Evolutionary conservation across 2,888 invertebrate genomes (phyloP).

Genomic region (Aricia artaxerxes): DNA sequence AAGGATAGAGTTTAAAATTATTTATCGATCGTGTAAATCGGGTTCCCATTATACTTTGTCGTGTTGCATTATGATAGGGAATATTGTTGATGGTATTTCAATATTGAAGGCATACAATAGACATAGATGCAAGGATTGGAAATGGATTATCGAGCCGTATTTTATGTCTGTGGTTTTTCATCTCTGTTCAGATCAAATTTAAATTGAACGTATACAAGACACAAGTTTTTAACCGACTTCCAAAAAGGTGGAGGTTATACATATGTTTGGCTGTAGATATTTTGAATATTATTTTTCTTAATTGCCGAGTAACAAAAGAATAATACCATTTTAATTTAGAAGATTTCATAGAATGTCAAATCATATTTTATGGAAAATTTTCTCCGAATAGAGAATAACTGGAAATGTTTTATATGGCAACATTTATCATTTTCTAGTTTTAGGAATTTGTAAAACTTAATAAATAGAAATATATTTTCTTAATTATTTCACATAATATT

Average conservation of each 20-base stretch:
- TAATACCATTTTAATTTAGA: not conserved
- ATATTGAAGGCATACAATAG: not conserved
- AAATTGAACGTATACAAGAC: not conserved
- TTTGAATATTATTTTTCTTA: too few species aligned
- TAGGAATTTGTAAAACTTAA: not conserved
- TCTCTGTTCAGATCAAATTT: not conserved
- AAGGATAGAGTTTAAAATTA: not conserved
- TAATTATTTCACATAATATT: constrained; percentile 19
- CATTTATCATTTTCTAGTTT: not conserved
- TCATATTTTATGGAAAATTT: not conserved
- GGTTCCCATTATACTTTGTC: constrained; percentile 17
- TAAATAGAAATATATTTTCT: not conserved
- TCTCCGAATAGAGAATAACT: not conserved
- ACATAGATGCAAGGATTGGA: constrained; percentile 5
- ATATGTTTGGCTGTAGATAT: too few species aligned
- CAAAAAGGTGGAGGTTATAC: too few species aligned
- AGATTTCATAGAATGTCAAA: not conserved
- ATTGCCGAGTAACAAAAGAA: not conserved
- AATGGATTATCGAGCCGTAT: not conserved
- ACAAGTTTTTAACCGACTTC: too few species aligned
- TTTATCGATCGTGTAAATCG: not conserved
- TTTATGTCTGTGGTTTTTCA: not conserved
- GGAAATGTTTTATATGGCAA: not conserved
- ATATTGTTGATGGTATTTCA: constrained; percentile 23
- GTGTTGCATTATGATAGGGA: constrained; percentile 22